Evolutionary conservation across 2,888 invertebrate genomes (phyloP), one percentile per base, ranked within the genome.

Genomic region (Steinernema scapterisci): DNA sequence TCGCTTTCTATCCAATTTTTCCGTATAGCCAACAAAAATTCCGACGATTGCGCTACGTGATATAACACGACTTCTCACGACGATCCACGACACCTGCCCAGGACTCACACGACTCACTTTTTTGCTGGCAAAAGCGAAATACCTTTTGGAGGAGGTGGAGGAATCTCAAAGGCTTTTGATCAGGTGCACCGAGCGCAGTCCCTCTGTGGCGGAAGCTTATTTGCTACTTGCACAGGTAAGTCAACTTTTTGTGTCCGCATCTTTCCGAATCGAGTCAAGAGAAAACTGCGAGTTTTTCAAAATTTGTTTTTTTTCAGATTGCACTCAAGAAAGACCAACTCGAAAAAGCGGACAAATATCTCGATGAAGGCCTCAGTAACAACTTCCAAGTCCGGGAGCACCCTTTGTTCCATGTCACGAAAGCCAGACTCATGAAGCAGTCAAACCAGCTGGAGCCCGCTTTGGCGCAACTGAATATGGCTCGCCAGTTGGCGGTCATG

Each of bases 371-470:
- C 75, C 89, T 97, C 16, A 95, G 95, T 86, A 93, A 93, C 86
- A 94, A 96, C 88, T 96, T 97, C 87, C 92, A 93, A 89, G 92
- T 97, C 0, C 90, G 95, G 79, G 95, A 96, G 77, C 93, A 93
- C 88, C 94, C 95, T 0, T 90, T 95, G 87, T 97, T 94, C 87
- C 94, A 95, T 89, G 91, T 95, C 78, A 91, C 95, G 0, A 91
- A 92, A 80, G 95, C 95, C 0, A 90, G 93, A 31, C 92, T 96
- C 71, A 91, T 93, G 80, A 94, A 93, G 87, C 91, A 92, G 82
- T 91, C 91, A 73, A 92, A 92, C 21, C 91, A 93, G 82, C 89
- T 91, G 3, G 91, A 92, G 46, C 92, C 92, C 73, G 92, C 93
- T 0, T 90, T 94, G 56, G 91, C 92, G 76, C 93, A 93, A 79